Base-by-base conservation (phyloP, 2,113 vertebrate genomes). In the Tragulus kanchil region DNA sequence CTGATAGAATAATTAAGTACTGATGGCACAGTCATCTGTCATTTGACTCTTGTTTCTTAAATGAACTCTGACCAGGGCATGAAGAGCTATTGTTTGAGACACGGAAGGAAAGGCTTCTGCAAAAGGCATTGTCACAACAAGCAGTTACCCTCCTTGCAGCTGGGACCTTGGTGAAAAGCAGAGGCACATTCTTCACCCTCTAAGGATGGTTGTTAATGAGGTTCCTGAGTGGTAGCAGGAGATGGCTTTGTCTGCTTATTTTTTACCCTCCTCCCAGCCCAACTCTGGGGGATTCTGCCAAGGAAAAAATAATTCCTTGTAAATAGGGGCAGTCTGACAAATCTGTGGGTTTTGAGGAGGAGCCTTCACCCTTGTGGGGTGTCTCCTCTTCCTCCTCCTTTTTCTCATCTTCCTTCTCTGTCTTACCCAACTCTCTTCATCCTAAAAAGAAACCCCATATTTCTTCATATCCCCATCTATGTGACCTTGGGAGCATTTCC, bases 21-120 rank as follows among this genome's bases (percentile, higher is more conserved):
- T 59, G 23, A 83, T 85, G 90, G 54, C 62, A 82, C 28, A 71
- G 58, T 21, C 86, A 81, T 89, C 90, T 94, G 69, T 12, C 89
- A 54, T 94, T 96, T 48, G 25, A 78, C 94, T 91, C 17, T 58
- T 16, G 26, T 75, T 91, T 82, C 50, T 83, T 62, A 67, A 85
- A 50, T 31, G 59, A 96, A 90, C 88, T 89, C 73, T 56, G 31
- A 62, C n/a, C 67, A 75, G 54, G 6, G 8, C 45, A 13, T 87
- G 78, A 84, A 89, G 65, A 88, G 65, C 91, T 89, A 89, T 94
- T 97, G 86, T 97, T 94, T 90, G 73, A n/a, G 50, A 71, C 31
- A 45, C 75, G 93, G 79, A 97, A 96, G 93, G 84, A 92, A 96
- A 93, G 77, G 3, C 62, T 93, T 54, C 56, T 54, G 78, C 31